Conservation (phyloP, 1,140 invertebrate genomes). For the Sipha flava region DNA sequence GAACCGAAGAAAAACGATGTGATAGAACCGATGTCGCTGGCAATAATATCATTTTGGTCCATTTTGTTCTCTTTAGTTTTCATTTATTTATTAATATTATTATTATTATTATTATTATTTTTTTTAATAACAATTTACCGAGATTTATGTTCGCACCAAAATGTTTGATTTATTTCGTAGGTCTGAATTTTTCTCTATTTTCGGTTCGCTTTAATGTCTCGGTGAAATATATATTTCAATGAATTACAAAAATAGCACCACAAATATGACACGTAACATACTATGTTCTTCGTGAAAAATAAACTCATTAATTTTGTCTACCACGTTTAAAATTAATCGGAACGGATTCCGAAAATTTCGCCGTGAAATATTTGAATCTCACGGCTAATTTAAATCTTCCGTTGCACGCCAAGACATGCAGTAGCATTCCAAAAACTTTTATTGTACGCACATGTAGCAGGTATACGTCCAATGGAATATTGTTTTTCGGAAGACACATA, state of each 20-base stretch:
- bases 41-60: too few relatives aligned
- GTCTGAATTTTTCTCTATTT: not conserved
- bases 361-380: not conserved
- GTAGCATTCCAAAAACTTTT: not conserved
- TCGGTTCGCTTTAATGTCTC: not conserved
- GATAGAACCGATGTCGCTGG: too few relatives aligned
- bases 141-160: too few relatives aligned
- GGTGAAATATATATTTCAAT: not conserved
- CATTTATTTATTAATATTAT: too few relatives aligned
- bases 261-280: not conserved
- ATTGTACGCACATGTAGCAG: too few relatives aligned
- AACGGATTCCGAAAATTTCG: not conserved
- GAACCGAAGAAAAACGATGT: too few relatives aligned
- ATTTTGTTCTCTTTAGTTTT: too few relatives aligned
- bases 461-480: not conserved
- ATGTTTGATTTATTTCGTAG: too few relatives aligned
- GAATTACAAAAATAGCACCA: not conserved
- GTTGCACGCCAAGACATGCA: not conserved
- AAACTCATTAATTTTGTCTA: not conserved
- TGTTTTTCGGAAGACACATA: not conserved
- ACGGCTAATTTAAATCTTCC: not conserved
- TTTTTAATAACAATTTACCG: too few relatives aligned
- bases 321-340: not conserved
- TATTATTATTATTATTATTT: too few relatives aligned
- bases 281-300: not conserved